phyloP scores from a whole-genome alignment of 1,140 invertebrate genomes.

The Antheraea pernyi region DNA sequence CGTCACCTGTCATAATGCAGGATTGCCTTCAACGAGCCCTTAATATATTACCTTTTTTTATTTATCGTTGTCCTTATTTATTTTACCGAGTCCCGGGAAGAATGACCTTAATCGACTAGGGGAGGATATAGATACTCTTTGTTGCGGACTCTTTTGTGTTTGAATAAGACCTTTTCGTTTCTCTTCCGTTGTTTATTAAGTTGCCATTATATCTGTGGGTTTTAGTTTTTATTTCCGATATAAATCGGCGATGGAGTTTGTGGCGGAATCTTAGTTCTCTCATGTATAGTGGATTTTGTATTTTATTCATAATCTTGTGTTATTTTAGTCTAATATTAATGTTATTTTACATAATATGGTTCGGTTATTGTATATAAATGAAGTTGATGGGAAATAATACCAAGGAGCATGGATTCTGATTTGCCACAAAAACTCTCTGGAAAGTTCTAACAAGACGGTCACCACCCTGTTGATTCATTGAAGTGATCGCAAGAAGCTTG shows the following conservation, averaged over 20 bases:
- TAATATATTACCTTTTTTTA: slow-evolving; percentile 49
- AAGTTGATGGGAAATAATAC: too few species aligned
- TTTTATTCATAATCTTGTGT: too few species aligned
- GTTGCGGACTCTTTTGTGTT: slow-evolving; percentile 7
- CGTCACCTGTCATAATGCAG: slow-evolving; percentile 58
- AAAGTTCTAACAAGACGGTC: too few species aligned
- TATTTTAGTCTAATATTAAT: too few species aligned
- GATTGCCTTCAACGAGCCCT: slow-evolving; percentile 49
- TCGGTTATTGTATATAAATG: too few species aligned
- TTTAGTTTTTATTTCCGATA: background rate
- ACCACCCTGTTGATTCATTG: too few species aligned
- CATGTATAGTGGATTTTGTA: too few species aligned
- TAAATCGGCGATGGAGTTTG: background rate
- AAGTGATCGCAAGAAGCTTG: too few species aligned
- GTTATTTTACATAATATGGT: too few species aligned
- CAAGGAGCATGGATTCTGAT: too few species aligned
- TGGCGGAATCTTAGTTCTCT: too few species aligned
- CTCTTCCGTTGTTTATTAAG: background rate
- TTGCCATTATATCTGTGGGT: background rate
- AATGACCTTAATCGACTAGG: slow-evolving; percentile 45
- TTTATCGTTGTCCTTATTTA: slow-evolving; percentile 49
- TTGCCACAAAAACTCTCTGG: too few species aligned
- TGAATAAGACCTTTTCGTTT: slow-evolving; percentile 2
- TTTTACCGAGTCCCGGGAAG: slow-evolving; percentile 36
- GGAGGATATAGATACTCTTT: slow-evolving; percentile 11